phyloP scores from a whole-genome alignment of 1,140 invertebrate species.

The Lepidurus arcticus region DNA sequence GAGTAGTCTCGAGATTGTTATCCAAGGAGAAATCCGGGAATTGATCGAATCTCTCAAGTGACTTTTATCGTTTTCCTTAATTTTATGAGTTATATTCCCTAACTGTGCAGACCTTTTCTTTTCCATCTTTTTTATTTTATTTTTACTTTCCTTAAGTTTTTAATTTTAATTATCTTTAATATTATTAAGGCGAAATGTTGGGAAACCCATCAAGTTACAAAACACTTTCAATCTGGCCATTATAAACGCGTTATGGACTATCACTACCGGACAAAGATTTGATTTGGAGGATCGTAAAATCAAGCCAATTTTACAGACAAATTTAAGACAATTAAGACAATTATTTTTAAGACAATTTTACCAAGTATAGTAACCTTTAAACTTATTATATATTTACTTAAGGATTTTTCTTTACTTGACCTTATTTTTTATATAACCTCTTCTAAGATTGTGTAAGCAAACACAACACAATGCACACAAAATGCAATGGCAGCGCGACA shows the following conservation, averaged over 20 bases:
- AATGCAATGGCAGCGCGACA: too few relatives aligned
- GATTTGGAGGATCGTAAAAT: constrained; percentile 21
- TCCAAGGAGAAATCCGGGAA: constrained; percentile 39
- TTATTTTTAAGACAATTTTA: too few relatives aligned
- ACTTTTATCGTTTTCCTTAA: too few relatives aligned
- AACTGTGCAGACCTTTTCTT: too few relatives aligned
- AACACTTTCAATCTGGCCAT: constrained; percentile 25
- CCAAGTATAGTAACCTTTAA: constrained; percentile 3
- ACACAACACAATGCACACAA: too few relatives aligned
- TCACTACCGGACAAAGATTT: constrained; percentile 30
- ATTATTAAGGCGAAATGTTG: constrained; percentile 27
- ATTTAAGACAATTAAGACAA: too few relatives aligned
- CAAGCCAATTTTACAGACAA: background rate
- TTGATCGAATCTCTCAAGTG: constrained; percentile 29
- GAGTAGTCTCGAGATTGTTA: constrained; percentile 42
- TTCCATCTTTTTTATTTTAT: too few relatives aligned
- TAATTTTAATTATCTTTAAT: background rate
- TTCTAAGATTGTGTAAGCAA: too few relatives aligned
- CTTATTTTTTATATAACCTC: too few relatives aligned
- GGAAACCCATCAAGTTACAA: constrained; percentile 5
- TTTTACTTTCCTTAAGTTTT: background rate
- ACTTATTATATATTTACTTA: background rate
- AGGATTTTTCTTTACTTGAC: background rate
- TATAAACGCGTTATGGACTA: constrained; percentile 29
- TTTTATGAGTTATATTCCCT: too few relatives aligned